Percentiles rank a stretch among this genome's conserved stretches.
phyloP scores from a whole-genome alignment of 2,113 vertebrate genomes.

The Ailurus styani region DNA sequence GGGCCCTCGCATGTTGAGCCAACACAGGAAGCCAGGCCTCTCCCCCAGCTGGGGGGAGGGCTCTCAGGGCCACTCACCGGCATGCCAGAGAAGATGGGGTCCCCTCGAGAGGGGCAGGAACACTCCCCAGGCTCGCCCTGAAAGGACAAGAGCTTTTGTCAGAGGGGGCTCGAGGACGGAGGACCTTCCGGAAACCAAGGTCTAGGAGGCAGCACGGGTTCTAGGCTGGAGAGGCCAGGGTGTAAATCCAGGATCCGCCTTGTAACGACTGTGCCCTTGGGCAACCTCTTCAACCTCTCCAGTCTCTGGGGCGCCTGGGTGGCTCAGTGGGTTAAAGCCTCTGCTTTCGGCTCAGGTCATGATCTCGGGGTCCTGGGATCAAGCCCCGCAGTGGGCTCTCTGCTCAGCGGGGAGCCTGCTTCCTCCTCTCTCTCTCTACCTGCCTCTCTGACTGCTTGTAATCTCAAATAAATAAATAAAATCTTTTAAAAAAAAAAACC shows the following conservation, averaged over 20 bases:
- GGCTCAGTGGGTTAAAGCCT: too few relatives aligned
- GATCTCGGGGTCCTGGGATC: too few relatives aligned
- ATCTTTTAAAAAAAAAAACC: too few relatives aligned
- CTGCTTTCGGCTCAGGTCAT: too few relatives aligned
- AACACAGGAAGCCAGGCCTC: conserved; percentile 29
- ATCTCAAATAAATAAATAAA: too few relatives aligned
- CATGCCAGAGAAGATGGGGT: conserved; percentile 83
- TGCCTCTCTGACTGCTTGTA: too few relatives aligned
- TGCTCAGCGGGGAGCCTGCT: too few relatives aligned
- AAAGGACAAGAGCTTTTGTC: conserved; percentile 54
- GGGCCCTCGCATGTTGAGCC: background rate
- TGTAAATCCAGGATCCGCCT: background rate
- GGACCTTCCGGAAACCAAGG: background rate
- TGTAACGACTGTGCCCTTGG: background rate
- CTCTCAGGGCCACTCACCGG: conserved; percentile 85
- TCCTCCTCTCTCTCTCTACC: too few relatives aligned
- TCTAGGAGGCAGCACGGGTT: background rate
- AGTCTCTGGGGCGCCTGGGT: too few relatives aligned
- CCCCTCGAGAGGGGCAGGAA: conserved; percentile 82
- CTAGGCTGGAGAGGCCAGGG: background rate
- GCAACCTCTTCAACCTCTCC: too few relatives aligned
- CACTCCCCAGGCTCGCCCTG: conserved; percentile 92
- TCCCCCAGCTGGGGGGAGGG: background rate
- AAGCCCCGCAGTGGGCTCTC: too few relatives aligned
- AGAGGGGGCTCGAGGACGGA: background rate